Evolutionary conservation across 2,113 vertebrate genomes (phyloP).

Genomic region (Antechinus stuartii): DNA sequence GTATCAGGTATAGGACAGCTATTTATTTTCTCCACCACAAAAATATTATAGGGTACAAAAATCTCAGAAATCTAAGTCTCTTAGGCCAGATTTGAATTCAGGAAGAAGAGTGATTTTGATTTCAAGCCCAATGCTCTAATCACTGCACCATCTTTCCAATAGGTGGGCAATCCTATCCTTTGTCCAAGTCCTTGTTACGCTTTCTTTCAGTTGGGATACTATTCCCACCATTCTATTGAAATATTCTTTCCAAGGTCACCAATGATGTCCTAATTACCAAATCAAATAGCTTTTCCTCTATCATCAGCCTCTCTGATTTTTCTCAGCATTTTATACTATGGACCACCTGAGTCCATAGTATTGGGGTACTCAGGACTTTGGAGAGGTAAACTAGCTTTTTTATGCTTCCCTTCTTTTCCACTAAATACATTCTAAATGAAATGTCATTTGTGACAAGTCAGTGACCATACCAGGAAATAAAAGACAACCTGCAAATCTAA

Average conservation of each 20-base stretch:
- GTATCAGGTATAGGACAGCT: not conserved
- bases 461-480: not conserved
- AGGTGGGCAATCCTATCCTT: not conserved
- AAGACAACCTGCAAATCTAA: not conserved
- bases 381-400: not conserved
- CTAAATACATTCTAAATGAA: not conserved
- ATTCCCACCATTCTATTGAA: not conserved
- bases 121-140: not conserved
- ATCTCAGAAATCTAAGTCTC: not conserved
- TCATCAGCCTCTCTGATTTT: not conserved
- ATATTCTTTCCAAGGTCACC: not conserved
- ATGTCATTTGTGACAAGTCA: not conserved
- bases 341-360: not conserved
- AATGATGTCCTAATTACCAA: not conserved
- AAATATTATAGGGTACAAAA: not conserved
- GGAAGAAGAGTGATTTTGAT: not conserved
- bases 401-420: not conserved
- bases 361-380: not conserved
- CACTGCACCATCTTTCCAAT: not conserved
- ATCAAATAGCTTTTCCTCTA: not conserved
- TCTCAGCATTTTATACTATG: not conserved
- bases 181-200: not conserved
- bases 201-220: not conserved
- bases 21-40: not conserved
- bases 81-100: not conserved